Conservation (phyloP, 2,797 vertebrate genomes). For the Parotocinclus haroldoi region DNA sequence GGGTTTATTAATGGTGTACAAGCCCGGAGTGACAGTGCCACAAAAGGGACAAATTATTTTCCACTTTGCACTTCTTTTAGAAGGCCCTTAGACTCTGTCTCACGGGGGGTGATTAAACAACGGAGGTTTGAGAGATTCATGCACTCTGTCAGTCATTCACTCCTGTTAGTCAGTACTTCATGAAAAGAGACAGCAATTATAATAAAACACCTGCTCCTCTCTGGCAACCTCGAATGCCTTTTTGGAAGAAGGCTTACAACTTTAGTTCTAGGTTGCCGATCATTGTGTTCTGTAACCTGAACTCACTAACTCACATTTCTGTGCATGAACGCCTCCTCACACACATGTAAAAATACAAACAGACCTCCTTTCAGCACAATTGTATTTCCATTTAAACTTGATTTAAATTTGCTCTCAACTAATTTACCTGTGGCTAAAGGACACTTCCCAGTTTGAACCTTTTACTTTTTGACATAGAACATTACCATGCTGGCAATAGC, state of each 20-base stretch:
- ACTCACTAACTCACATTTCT: neutral
- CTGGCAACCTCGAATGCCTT: slow-evolving; percentile 13
- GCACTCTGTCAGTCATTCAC: slow-evolving; percentile 27
- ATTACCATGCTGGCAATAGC: no score
- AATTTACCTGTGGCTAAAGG: no score
- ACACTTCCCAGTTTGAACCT: no score
- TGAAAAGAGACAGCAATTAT: slow-evolving; percentile 41
- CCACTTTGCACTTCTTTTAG: slow-evolving; percentile 24
- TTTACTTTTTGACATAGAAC: no score
- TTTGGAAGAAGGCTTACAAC: slow-evolving; percentile 11
- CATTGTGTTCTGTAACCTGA: slow-evolving; percentile 10
- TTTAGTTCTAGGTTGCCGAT: slow-evolving; percentile 27
- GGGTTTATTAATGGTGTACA: slow-evolving; percentile 19
- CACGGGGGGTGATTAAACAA: slow-evolving; percentile 1
- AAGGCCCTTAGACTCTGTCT: slow-evolving; percentile 20
- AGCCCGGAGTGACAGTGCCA: slow-evolving; percentile 10
- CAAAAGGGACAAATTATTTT: slow-evolving; percentile 12
- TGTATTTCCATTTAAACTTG: no score
- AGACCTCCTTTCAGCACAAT: no score
- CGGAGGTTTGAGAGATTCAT: slow-evolving; percentile 11
- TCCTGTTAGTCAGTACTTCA: slow-evolving; percentile 24
- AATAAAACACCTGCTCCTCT: slow-evolving; percentile 27
- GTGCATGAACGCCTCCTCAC: no score
- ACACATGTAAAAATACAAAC: no score
- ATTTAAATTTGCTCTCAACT: no score